A percentile compares a stretch with the other conserved stretches of the same genome.
Conservation (phyloP, 2,797 vertebrate species). For the Thamnophis elegans region DNA sequence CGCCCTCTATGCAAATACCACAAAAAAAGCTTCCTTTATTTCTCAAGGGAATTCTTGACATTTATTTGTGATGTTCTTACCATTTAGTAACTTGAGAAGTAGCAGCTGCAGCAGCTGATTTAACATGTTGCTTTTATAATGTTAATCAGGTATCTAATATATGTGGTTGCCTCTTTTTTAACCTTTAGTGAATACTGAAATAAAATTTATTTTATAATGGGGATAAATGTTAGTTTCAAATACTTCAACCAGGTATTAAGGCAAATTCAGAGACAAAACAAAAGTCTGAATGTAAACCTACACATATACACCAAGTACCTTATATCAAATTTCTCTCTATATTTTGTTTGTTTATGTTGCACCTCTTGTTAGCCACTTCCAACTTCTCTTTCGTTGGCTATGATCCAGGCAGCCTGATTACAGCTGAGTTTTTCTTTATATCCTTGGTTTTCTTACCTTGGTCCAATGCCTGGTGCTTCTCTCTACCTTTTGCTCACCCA, state of each 20-base stretch:
- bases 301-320: not conserved
- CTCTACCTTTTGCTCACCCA: not conserved
- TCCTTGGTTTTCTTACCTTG: not conserved
- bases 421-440: not conserved
- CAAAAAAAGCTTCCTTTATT: not conserved
- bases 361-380: not conserved
- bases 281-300: not conserved
- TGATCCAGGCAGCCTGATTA: not conserved
- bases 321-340: not conserved
- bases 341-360: not conserved
- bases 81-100: not conserved
- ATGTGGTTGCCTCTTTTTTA: not conserved
- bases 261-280: not conserved
- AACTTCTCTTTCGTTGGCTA: not conserved
- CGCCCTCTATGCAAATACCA: not conserved
- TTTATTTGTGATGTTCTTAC: not conserved
- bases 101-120: not conserved
- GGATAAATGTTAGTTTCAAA: not conserved
- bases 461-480: not conserved
- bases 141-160: not conserved
- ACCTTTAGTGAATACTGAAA: not conserved
- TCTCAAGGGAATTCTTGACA: not conserved
- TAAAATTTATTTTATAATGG: not conserved
- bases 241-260: not conserved
- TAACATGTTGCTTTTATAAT: not conserved